Evolutionary conservation across 2,888 invertebrate genomes (phyloP), one percentile per base, ranked within the genome.

Genomic region (Brenthis ino): DNA sequence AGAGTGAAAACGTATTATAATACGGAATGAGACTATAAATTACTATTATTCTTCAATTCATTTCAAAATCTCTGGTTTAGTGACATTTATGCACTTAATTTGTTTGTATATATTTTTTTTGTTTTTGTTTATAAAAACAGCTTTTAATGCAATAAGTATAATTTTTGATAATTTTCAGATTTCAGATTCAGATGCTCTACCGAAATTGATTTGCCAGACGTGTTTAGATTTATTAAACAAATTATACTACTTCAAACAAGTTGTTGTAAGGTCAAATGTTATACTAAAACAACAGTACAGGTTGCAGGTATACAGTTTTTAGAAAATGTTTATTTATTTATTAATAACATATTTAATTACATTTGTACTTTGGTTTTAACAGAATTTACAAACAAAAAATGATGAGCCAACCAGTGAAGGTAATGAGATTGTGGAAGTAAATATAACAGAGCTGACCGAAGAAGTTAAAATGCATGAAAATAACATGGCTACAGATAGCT

Each of bases 221-320:
- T 94, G 94, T 77, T 73, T 88, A 14, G 90, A 91, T 53, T 79
- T 88, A 43, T 73, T 93, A 28, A 89, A 91, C 75, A 89, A 89
- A 67, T 74, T 90, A 20, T 93, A 91, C 77, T 85, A 84, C 71
- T 93, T 93, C 75, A 93, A 93, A 78, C 91, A 93, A 82, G 83
- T 87, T 57, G 89, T 88, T 56, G 79, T 89, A 14, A 83, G 86
- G 57, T 92, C 93, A 1, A 86, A 93, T 81, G 78, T 78, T n/a
- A 83, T 91, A 76, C 76, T 93, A 63, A 87, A 85, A 74, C 86
- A 90, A 68, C 88, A 91, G 72, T 74, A 81, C 70, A 76, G 80
- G 54, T 78, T 77, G 73, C 78, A 85, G 82, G 77, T 76, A 67
- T 61, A 53, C 58, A 14, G n/a, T 8, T 57, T 61, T 33, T 47